These are phyloP conservation scores for Trinorchestia longiramus DNA, from an alignment of 1,140 invertebrate genomes.

Conservation along the genomic window DNA sequence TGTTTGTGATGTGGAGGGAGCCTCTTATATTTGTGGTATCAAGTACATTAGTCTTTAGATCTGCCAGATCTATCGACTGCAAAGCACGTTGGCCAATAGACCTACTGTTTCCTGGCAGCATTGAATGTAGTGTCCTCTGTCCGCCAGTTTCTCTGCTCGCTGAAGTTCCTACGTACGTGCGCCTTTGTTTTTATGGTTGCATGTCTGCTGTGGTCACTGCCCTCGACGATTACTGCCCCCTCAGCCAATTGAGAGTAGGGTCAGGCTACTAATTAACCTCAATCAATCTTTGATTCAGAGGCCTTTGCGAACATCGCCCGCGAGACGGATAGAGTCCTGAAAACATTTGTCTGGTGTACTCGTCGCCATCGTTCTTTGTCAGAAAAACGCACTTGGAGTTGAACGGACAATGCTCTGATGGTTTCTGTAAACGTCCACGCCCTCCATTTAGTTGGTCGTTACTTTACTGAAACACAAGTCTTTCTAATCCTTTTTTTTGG, in stretches of 20 bases:
- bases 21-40: background rate
- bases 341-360: background rate
- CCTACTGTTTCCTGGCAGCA: background rate
- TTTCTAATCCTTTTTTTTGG: background rate
- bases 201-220: background rate
- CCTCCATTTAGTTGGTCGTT: background rate
- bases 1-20: background rate
- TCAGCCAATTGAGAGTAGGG: background rate
- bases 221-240: background rate
- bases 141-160: background rate
- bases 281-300: background rate
- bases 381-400: background rate
- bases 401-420: background rate
- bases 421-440: too few species aligned
- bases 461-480: background rate
- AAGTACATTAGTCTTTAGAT: background rate
- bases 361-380: background rate
- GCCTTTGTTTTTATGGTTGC: background rate
- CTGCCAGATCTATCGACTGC: background rate
- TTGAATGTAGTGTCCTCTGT: background rate
- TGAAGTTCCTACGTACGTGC: background rate
- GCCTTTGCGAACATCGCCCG: background rate
- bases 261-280: background rate
- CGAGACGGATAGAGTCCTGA: background rate
- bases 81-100: background rate